Conservation (phyloP, 2,888 invertebrate species). For the Agrochola circellaris region DNA sequence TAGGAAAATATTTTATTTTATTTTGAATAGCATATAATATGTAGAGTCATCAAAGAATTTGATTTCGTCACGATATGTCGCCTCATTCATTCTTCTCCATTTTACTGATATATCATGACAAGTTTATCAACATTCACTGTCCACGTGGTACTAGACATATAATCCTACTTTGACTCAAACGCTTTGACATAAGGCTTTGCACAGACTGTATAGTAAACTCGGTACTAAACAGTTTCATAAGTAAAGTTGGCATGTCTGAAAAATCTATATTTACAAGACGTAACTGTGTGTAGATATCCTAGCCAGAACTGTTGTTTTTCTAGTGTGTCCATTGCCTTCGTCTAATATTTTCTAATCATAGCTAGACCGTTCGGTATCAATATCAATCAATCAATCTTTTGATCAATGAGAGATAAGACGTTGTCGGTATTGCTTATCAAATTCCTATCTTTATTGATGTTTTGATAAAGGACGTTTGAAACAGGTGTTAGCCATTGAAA, state of each 20-base stretch:
- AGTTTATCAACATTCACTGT: slow-evolving; percentile 6
- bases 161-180: neutral
- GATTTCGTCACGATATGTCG: neutral
- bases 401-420: slow-evolving; percentile 29
- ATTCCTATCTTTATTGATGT: slow-evolving; percentile 23
- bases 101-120: slow-evolving; percentile 14
- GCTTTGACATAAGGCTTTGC: neutral
- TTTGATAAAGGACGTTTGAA: neutral
- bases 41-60: neutral
- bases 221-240: neutral
- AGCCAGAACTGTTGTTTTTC: neutral
- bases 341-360: slow-evolving; percentile 17
- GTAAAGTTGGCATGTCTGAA: neutral
- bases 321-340: neutral
- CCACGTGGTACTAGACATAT: neutral
- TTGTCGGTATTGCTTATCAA: slow-evolving; percentile 1
- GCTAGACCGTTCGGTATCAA: slow-evolving; percentile 1
- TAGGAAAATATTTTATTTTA: neutral
- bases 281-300: neutral
- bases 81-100: neutral
- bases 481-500: neutral
- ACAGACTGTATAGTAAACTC: neutral
- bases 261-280: neutral
- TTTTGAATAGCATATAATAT: neutral
- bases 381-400: slow-evolving; percentile 36